Percentiles rank a stretch among this genome's conserved stretches.
Conservation (phyloP, 2,113 vertebrate species). For the Caretta caretta region DNA sequence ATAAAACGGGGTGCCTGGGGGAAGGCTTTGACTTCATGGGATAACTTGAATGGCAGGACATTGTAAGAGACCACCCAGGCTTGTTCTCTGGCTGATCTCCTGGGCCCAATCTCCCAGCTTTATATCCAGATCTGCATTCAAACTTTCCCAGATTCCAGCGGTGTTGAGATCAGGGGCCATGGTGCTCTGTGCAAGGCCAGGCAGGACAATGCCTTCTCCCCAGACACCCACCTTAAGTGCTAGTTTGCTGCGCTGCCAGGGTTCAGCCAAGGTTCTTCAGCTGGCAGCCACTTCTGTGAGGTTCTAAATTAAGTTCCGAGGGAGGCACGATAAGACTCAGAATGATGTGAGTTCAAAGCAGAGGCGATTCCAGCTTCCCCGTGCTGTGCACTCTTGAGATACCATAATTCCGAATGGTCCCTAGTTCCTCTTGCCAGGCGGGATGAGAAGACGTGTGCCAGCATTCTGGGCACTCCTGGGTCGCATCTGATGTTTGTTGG, state of each 20-base stretch:
- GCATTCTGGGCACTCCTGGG: too few species aligned
- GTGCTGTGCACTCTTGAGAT: neutral
- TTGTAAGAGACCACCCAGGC: neutral
- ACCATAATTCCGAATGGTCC: too few species aligned
- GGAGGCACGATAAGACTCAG: neutral
- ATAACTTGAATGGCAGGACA: neutral
- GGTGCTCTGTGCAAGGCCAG: neutral
- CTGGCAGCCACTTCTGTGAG: neutral
- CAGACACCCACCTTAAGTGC: neutral
- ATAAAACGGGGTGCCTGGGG: too few species aligned
- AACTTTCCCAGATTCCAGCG: neutral
- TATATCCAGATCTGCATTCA: neutral
- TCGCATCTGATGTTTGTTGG: neutral
- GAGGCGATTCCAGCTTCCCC: neutral
- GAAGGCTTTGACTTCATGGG: neutral
- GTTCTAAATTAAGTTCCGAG: neutral
- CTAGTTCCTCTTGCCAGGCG: too few species aligned
- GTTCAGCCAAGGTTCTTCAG: too few species aligned
- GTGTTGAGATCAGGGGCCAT: too few species aligned
- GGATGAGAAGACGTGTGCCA: too few species aligned
- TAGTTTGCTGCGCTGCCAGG: neutral
- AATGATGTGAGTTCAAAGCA: neutral
- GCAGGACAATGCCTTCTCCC: neutral
- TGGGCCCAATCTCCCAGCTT: neutral
- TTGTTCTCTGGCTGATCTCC: neutral